Evolutionary conservation across 2,888 invertebrate species (phyloP).

Genomic region (Neoscelio sp.): DNA sequence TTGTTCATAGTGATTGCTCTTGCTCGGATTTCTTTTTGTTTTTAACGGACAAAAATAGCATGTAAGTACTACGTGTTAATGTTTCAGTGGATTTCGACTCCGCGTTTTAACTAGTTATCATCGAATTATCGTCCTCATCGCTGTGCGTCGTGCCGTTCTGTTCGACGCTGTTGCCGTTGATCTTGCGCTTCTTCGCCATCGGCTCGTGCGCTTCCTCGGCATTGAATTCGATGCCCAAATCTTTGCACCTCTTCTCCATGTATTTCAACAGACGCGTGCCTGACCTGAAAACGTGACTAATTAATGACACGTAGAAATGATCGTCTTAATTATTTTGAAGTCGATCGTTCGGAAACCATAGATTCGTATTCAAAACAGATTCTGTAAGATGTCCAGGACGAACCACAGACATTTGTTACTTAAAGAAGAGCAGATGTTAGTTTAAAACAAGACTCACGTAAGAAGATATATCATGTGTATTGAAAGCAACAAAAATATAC

Average conservation of each 20-base stretch:
- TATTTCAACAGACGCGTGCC: slow-evolving; percentile 89
- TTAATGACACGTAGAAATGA: slow-evolving; percentile 72
- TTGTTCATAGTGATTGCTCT: slow-evolving; percentile 8
- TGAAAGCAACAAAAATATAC: too few species aligned
- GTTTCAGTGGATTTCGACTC: slow-evolving; percentile 46
- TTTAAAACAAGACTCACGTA: too few species aligned
- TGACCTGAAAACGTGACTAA: slow-evolving; percentile 86
- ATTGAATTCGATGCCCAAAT: slow-evolving; percentile 85
- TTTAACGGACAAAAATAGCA: slow-evolving; percentile 50
- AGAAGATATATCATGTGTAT: too few species aligned
- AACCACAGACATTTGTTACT: too few species aligned
- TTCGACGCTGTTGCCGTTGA: slow-evolving; percentile 77
- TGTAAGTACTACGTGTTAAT: slow-evolving; percentile 66
- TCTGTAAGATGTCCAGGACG: too few species aligned
- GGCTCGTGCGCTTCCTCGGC: slow-evolving; percentile 83
- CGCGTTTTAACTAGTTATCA: slow-evolving; percentile 67
- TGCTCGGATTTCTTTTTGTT: slow-evolving; percentile 13
- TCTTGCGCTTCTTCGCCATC: slow-evolving; percentile 76
- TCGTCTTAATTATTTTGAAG: slow-evolving; percentile 49
- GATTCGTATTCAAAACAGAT: slow-evolving; percentile 72
- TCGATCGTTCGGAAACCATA: slow-evolving; percentile 82
- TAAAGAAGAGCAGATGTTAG: too few species aligned
- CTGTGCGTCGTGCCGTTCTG: slow-evolving; percentile 82
- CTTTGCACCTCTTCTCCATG: slow-evolving; percentile 89
- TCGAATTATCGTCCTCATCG: slow-evolving; percentile 74